These are phyloP conservation scores for Epinotia bilunana DNA, from an alignment of 2,888 invertebrate genomes.

Conservation along the genomic window DNA sequence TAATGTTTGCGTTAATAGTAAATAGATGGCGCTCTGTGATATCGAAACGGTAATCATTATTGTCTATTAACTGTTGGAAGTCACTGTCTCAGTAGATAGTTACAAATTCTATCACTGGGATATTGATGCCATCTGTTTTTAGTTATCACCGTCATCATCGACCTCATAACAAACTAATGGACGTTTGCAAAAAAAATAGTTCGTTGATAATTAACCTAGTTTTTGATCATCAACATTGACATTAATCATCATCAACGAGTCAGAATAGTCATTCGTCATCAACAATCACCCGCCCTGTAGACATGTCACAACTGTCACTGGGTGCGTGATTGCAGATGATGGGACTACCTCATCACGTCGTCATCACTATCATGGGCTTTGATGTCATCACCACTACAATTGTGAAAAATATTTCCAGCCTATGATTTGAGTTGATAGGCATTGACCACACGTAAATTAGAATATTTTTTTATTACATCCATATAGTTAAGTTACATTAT, in stretches of 20 bases:
- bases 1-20: not conserved
- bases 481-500: too few species aligned
- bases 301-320: slow-evolving; percentile 51
- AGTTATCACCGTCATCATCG: slow-evolving; percentile 23
- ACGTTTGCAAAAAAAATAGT: too few species aligned
- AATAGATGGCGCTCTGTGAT: not conserved
- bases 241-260: not conserved
- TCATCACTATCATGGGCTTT: not conserved
- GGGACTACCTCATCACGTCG: slow-evolving; percentile 23
- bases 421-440: not conserved
- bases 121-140: slow-evolving; percentile 47
- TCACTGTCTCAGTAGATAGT: slow-evolving; percentile 49
- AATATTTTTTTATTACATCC: too few species aligned
- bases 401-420: not conserved
- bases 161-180: not conserved
- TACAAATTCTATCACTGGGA: slow-evolving; percentile 53
- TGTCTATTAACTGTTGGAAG: slow-evolving; percentile 43
- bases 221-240: not conserved
- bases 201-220: not conserved
- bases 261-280: slow-evolving; percentile 4
- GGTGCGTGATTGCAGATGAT: slow-evolving; percentile 47
- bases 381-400: not conserved
- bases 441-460: too few species aligned
- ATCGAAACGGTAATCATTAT: not conserved
- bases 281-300: slow-evolving; percentile 48